A percentile compares a stretch with the other conserved stretches of the same genome.
Evolutionary conservation across 2,113 vertebrate genomes (phyloP).

Genomic region (Tylochromis polylepis): DNA sequence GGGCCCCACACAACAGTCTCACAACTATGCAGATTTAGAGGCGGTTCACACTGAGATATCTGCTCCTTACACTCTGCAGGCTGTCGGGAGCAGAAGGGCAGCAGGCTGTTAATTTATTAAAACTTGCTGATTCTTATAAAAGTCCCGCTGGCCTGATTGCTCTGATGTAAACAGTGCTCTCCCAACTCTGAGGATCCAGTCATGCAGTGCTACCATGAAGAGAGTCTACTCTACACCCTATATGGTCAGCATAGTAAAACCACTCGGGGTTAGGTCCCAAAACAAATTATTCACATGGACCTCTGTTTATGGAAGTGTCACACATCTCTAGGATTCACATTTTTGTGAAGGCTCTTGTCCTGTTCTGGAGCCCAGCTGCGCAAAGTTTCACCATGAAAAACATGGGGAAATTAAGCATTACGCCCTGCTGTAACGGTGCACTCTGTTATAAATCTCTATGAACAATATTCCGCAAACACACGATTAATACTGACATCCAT

Average conservation of each 20-base stretch:
- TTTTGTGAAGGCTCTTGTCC: constrained; percentile 32
- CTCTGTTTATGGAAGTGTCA: constrained; percentile 64
- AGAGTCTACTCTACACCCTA: constrained; percentile 68
- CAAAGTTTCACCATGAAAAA: not conserved
- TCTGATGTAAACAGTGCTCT: constrained; percentile 64
- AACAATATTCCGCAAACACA: constrained; percentile 16
- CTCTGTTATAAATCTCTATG: constrained; percentile 6
- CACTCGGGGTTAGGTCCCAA: constrained; percentile 59
- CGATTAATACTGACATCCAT: constrained; percentile 18
- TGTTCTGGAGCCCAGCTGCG: constrained; percentile 48
- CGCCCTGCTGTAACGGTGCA: not conserved
- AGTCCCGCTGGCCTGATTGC: constrained; percentile 67
- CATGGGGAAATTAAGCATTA: not conserved
- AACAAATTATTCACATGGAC: constrained; percentile 63
- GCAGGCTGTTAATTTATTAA: constrained; percentile 55
- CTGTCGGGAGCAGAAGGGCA: constrained; percentile 67
- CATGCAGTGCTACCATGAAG: constrained; percentile 43
- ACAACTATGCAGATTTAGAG: constrained; percentile 54
- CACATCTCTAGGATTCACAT: constrained; percentile 46
- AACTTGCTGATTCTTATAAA: constrained; percentile 58
- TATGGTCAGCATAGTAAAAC: constrained; percentile 68
- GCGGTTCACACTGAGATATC: constrained; percentile 75
- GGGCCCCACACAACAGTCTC: constrained; percentile 15
- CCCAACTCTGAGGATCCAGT: constrained; percentile 24
- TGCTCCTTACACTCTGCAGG: constrained; percentile 69